Conservation (phyloP, 2,113 vertebrate genomes). For the Aptenodytes patagonicus region DNA sequence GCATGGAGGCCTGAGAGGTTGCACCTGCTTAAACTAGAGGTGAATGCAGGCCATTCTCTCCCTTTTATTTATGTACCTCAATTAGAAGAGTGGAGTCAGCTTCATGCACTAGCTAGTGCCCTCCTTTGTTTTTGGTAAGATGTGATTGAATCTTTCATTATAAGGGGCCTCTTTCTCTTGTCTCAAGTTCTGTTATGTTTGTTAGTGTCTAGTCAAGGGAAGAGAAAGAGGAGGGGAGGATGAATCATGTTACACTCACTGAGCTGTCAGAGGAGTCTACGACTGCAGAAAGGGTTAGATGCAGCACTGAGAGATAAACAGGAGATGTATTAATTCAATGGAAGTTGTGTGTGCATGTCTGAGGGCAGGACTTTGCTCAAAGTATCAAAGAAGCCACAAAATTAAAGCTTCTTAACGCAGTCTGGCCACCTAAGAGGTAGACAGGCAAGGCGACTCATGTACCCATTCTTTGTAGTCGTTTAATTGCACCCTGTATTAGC, state of each 20-base stretch:
- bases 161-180: constrained; percentile 4
- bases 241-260: constrained; percentile 35
- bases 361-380: background rate
- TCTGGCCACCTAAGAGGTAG: constrained; percentile 39
- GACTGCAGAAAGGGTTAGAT: background rate
- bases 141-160: background rate
- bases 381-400: constrained; percentile 62
- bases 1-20: background rate
- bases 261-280: constrained; percentile 4
- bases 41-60: background rate
- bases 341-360: constrained; percentile 13
- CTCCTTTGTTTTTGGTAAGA: constrained; percentile 18
- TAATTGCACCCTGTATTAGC: constrained; percentile 17
- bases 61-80: background rate
- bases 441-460: background rate
- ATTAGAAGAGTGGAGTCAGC: background rate
- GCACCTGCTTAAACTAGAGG: background rate
- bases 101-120: background rate
- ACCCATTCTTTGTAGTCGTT: background rate
- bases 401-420: background rate
- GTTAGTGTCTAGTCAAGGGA: constrained; percentile 51
- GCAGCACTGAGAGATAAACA: background rate
- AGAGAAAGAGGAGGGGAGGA: constrained; percentile 11
- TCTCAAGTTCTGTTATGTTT: constrained; percentile 35
- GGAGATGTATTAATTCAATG: constrained; percentile 28